These are phyloP conservation scores for Trichonephila inaurata DNA, from an alignment of 1,140 invertebrate species.

Conservation along the genomic window DNA sequence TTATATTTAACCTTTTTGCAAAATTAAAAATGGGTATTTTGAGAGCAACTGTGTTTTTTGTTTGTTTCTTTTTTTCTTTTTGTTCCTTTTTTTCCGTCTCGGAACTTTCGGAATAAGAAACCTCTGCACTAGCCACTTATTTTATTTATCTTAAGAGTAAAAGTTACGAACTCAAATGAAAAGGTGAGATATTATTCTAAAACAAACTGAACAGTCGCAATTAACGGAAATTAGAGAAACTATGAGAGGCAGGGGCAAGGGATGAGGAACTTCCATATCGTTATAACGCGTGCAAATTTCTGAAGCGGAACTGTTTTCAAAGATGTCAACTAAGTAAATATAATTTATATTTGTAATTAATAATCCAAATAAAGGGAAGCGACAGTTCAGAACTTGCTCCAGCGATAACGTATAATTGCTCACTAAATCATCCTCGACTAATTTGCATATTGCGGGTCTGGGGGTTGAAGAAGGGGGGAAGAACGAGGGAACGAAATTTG, in stretches of 20 bases:
- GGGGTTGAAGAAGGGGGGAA: neutral
- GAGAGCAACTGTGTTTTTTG: too few species aligned
- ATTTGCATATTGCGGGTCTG: constrained; percentile 57
- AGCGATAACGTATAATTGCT: constrained; percentile 72
- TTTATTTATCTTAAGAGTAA: neutral
- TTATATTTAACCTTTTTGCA: too few species aligned
- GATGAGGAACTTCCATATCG: neutral
- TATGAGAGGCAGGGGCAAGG: too few species aligned
- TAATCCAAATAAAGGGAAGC: constrained; percentile 73
- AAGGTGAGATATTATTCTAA: constrained; percentile 56
- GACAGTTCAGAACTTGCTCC: constrained; percentile 67
- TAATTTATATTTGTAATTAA: constrained; percentile 75
- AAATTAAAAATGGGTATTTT: too few species aligned
- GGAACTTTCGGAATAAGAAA: neutral
- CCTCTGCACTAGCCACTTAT: neutral
- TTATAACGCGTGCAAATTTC: constrained; percentile 63
- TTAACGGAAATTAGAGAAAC: neutral
- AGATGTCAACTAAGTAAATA: constrained; percentile 73
- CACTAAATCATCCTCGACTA: constrained; percentile 66
- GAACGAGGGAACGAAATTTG: constrained; percentile 37
- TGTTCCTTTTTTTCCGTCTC: too few species aligned
- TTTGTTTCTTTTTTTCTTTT: too few species aligned
- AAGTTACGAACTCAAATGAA: neutral
- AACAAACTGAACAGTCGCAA: constrained; percentile 47
- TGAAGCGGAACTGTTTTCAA: constrained; percentile 58